These are phyloP conservation scores for Merluccius polli DNA, from an alignment of 2,797 vertebrate genomes.

Conservation along the genomic window DNA sequence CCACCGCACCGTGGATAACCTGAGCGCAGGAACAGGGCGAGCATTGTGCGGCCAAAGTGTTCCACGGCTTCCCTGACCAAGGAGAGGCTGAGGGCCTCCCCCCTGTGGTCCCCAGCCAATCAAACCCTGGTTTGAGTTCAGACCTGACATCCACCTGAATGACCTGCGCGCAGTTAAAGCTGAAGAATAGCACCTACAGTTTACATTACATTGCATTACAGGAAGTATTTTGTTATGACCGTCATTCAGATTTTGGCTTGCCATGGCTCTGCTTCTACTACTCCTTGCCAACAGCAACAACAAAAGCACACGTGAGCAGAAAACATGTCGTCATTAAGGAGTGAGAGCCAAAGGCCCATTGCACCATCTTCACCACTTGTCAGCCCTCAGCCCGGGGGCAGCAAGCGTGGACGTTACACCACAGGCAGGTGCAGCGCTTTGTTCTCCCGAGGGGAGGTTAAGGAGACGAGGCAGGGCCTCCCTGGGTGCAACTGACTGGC, in stretches of 20 bases:
- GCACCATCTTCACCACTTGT: slow-evolving; percentile 39
- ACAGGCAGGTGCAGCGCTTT: slow-evolving; percentile 71
- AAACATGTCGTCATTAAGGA: slow-evolving; percentile 5
- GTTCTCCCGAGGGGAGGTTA: slow-evolving; percentile 75
- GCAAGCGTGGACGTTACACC: slow-evolving; percentile 27
- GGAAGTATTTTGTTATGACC: neutral
- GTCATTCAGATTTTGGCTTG: slow-evolving; percentile 21
- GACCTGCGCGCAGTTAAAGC: too few species aligned
- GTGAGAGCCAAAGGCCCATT: neutral
- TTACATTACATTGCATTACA: neutral
- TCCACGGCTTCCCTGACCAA: slow-evolving; percentile 31
- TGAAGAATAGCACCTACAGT: neutral
- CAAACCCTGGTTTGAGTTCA: slow-evolving; percentile 52
- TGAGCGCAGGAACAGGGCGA: slow-evolving; percentile 61
- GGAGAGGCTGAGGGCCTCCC: slow-evolving; percentile 35
- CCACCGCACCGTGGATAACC: slow-evolving; percentile 64
- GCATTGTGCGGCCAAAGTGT: slow-evolving; percentile 61
- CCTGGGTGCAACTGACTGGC: slow-evolving; percentile 60
- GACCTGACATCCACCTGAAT: slow-evolving; percentile 19
- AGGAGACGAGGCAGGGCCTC: slow-evolving; percentile 63
- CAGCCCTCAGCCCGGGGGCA: slow-evolving; percentile 15
- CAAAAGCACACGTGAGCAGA: slow-evolving; percentile 9
- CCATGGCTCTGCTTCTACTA: neutral
- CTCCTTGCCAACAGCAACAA: neutral
- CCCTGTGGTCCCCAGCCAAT: slow-evolving; percentile 40